Evolutionary conservation across 2,113 vertebrate species (phyloP).

Genomic region (Xyrauchen texanus): DNA sequence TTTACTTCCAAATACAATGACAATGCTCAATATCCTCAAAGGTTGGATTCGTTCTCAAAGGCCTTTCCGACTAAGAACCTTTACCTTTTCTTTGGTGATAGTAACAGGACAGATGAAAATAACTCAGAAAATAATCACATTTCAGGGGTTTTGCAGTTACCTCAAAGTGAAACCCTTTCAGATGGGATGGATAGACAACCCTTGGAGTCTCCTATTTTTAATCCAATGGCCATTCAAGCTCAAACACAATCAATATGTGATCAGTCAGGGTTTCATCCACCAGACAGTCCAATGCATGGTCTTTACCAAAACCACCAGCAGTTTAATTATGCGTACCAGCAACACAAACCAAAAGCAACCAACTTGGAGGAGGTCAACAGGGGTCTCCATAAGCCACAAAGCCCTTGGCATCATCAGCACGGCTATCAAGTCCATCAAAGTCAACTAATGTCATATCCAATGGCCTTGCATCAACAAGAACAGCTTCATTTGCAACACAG

Average conservation of each 20-base stretch:
- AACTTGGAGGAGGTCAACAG: constrained; percentile 41
- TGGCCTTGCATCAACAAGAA: constrained; percentile 39
- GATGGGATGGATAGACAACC: constrained; percentile 80
- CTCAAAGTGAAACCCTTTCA: constrained; percentile 64
- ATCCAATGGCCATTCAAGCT: constrained; percentile 58
- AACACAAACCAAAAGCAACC: constrained; percentile 42
- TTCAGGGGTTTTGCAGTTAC: constrained; percentile 35
- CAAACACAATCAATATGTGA: constrained; percentile 66
- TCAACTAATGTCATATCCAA: constrained; percentile 12
- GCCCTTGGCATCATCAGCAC: constrained; percentile 39
- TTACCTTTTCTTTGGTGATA: constrained; percentile 71
- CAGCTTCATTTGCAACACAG: background rate
- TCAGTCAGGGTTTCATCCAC: constrained; percentile 61
- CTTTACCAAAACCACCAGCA: constrained; percentile 51
- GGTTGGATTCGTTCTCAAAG: constrained; percentile 85
- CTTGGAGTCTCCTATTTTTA: constrained; percentile 71
- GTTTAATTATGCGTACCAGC: constrained; percentile 50
- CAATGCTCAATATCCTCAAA: constrained; percentile 61
- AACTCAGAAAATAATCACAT: constrained; percentile 71
- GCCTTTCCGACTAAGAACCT: constrained; percentile 84
- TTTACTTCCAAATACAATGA: constrained; percentile 77
- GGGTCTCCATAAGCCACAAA: constrained; percentile 33
- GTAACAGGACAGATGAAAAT: constrained; percentile 55
- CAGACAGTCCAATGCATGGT: constrained; percentile 17
- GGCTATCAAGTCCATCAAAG: constrained; percentile 16